These are phyloP conservation scores for Staurois parvus DNA, from an alignment of 2,797 vertebrate genomes.

Conservation along the genomic window DNA sequence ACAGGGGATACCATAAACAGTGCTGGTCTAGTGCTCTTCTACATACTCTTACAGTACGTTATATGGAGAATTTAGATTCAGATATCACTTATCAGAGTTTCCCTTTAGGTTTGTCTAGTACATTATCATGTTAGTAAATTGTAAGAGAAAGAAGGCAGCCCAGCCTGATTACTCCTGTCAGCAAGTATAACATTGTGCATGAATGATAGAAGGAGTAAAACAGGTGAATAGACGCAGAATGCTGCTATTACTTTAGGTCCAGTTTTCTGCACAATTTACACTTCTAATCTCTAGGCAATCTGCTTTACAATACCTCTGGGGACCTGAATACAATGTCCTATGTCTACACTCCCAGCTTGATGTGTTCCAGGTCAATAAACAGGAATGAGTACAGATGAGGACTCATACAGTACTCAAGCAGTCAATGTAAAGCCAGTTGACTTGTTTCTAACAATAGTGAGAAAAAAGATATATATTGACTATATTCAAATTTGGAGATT, in stretches of 20 bases:
- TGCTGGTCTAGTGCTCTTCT: no score
- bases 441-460: not conserved
- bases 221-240: not conserved
- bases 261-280: not conserved
- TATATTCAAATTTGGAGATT: not conserved
- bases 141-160: not conserved
- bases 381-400: not conserved
- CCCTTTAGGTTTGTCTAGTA: no score
- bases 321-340: not conserved
- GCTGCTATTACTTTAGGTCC: not conserved
- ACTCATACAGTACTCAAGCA: not conserved
- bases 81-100: no score
- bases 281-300: not conserved
- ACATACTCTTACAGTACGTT: no score
- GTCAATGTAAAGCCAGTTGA: not conserved
- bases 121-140: not conserved
- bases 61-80: no score
- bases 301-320: not conserved
- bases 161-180: not conserved
- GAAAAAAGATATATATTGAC: not conserved
- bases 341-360: not conserved
- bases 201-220: not conserved
- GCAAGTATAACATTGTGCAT: not conserved
- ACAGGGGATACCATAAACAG: no score
- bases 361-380: not conserved